Base-by-base conservation (phyloP, 2,797 vertebrate species). In the Pelodytes ibericus region DNA sequence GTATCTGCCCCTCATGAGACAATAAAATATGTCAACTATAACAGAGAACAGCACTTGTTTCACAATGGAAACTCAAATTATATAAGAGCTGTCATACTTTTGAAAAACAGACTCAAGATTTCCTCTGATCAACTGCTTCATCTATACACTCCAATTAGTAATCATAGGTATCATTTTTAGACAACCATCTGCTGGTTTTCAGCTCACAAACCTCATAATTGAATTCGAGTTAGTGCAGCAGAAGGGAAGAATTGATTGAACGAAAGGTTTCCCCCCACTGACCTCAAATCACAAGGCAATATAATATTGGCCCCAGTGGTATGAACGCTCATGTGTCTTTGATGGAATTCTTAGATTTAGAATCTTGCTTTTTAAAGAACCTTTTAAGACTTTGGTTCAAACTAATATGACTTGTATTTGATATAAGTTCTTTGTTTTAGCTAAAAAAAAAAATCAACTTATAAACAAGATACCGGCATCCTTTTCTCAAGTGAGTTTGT, bases 131-230 rank as follows among this genome's bases (percentile, higher is more conserved):
- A 56, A 72, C 58, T 61, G 63, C 41, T 49, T 57, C 44, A 61
- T 26, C 41, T 16, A 26, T 60, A 78, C 59, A 66, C 69, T 66
- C 15, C 75, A 72, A 67, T 78, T 72, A 72, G 27, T 25, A 30
- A 53, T 72, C 44, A 53, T 26, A 72, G 24, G 64, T 72, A 56
- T 53, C 36, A 67, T 53, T 29, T 72, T 61, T 44, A 72, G 70
- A 67, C 56, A 62, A 20, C 56, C 69, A 78, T 72, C 76, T 78
- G 70, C 26, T 78, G 8, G 27, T 25, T 78, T 78, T 60, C 41
- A 67, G 62, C 53, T 72, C 20, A 72, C 70, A 72, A 44, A 39
- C 4, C 29, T 60, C 29, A n/a, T 29, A 72, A 39, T 69, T 33
- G 16, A 75, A 26, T 61, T 51, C 20, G 22, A 47, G 33, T 20